Percentiles rank a stretch among this genome's conserved stretches.
These are phyloP conservation scores for Drosophila nigromelanica DNA, from an alignment of 1,140 invertebrate genomes.

Conservation along the genomic window DNA sequence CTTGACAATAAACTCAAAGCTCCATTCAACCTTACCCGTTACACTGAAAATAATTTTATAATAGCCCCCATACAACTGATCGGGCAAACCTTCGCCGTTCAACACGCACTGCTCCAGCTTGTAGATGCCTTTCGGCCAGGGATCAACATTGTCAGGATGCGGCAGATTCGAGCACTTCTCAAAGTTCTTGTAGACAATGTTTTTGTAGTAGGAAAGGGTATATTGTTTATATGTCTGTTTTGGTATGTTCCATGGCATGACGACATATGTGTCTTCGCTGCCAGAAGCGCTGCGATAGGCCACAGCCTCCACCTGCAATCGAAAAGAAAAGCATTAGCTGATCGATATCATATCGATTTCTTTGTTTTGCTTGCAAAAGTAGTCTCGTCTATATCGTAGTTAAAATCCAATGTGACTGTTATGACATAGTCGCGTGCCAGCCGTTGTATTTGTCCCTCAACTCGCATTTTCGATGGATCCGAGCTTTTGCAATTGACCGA, in stretches of 20 bases:
- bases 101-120: constrained; percentile 38
- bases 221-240: constrained; percentile 31
- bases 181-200: constrained; percentile 50
- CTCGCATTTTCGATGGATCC: constrained; percentile 21
- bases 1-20: constrained; percentile 5
- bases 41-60: constrained; percentile 50
- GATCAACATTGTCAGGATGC: constrained; percentile 33
- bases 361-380: constrained; percentile 28
- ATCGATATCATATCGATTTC: neutral
- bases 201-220: constrained; percentile 44
- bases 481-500: constrained; percentile 6
- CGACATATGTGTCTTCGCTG: constrained; percentile 52
- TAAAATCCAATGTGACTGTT: constrained; percentile 16
- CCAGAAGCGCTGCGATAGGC: constrained; percentile 52
- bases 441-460: constrained; percentile 23
- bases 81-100: constrained; percentile 49
- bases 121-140: constrained; percentile 45
- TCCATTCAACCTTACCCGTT: constrained; percentile 54
- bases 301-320: constrained; percentile 40
- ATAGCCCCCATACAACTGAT: constrained; percentile 50
- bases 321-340: too few relatives aligned
- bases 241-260: constrained; percentile 38
- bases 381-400: constrained; percentile 25
- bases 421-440: constrained; percentile 19
- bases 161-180: constrained; percentile 53